Conservation (phyloP, 2,797 vertebrate genomes). For the Uromys caudimaculatus region DNA sequence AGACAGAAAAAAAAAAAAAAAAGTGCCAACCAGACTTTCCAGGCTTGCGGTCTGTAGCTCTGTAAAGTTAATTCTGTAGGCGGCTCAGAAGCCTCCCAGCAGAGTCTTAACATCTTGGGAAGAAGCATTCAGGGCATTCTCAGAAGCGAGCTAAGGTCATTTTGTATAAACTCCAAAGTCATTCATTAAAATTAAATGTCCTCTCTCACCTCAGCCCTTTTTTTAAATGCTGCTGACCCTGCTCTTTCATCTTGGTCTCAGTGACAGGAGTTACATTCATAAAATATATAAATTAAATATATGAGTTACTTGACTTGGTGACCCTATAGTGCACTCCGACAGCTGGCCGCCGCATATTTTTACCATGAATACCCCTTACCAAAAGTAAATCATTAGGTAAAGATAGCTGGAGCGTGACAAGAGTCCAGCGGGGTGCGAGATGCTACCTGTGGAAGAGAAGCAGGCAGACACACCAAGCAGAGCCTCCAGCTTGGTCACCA, state of each 20-base stretch:
- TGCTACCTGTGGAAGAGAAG: conserved; percentile 85
- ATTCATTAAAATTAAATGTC: conserved; percentile 75
- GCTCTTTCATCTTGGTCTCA: conserved; percentile 84
- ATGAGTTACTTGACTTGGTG: conserved; percentile 92
- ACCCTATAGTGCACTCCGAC: conserved; percentile 94
- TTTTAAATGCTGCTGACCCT: conserved; percentile 71
- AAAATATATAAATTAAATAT: conserved; percentile 98
- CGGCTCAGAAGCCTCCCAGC: conserved; percentile 71
- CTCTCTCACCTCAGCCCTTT: conserved; percentile 68
- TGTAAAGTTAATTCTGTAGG: conserved; percentile 53
- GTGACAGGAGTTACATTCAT: conserved; percentile 92
- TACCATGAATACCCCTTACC: conserved; percentile 97
- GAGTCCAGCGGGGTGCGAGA: conserved; percentile 92
- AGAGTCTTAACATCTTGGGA: conserved; percentile 55
- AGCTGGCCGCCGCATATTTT: conserved; percentile 98
- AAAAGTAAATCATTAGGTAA: conserved; percentile 98
- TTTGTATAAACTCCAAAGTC: conserved; percentile 65
- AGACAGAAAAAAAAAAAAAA: conserved; percentile 61
- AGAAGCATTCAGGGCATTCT: conserved; percentile 67
- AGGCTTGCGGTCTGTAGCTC: conserved; percentile 66
- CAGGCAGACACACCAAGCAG: conserved; percentile 45
- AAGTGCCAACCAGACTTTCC: conserved; percentile 65
- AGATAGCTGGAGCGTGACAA: conserved; percentile 98
- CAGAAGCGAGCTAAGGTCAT: conserved; percentile 63
- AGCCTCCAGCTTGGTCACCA: conserved; percentile 77